A percentile compares a stretch with the other conserved stretches of the same genome.
Conservation (phyloP, 2,113 vertebrate genomes). For the Myiopsitta monachus region DNA sequence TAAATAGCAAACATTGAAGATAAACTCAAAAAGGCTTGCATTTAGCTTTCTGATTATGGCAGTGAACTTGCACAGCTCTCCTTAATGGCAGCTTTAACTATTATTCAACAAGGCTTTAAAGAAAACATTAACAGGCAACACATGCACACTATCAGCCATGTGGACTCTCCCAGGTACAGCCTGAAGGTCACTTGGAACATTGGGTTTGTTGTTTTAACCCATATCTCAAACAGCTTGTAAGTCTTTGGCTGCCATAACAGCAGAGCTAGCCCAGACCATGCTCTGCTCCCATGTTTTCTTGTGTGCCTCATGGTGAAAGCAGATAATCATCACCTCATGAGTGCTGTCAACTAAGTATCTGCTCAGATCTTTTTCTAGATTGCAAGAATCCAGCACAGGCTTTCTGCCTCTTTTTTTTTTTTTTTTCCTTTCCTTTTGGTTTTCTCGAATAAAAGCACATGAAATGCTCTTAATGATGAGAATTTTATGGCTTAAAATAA, state of each 20-base stretch:
- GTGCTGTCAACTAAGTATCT: neutral
- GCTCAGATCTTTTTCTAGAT: neutral
- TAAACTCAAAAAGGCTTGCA: neutral
- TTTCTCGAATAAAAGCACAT: neutral
- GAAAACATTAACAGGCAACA: slow-evolving; percentile 15
- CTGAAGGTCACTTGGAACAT: slow-evolving; percentile 30
- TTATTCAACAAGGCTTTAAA: neutral
- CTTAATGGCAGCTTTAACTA: neutral
- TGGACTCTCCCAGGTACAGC: neutral
- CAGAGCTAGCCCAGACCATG: neutral
- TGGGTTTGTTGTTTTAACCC: neutral
- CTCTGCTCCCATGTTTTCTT: neutral
- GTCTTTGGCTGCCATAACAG: neutral
- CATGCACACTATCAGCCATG: neutral
- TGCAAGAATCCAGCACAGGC: neutral
- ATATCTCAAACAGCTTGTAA: neutral
- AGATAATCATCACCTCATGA: neutral
- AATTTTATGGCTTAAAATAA: neutral
- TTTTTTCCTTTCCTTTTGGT: too few species aligned
- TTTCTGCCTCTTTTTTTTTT: accelerated
- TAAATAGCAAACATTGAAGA: neutral
- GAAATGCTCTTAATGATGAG: neutral
- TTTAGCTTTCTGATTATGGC: neutral
- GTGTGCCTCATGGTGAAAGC: neutral
- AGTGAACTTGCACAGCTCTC: neutral